phyloP scores from a whole-genome alignment of 2,888 invertebrate genomes.

The Bimastos eiseni region DNA sequence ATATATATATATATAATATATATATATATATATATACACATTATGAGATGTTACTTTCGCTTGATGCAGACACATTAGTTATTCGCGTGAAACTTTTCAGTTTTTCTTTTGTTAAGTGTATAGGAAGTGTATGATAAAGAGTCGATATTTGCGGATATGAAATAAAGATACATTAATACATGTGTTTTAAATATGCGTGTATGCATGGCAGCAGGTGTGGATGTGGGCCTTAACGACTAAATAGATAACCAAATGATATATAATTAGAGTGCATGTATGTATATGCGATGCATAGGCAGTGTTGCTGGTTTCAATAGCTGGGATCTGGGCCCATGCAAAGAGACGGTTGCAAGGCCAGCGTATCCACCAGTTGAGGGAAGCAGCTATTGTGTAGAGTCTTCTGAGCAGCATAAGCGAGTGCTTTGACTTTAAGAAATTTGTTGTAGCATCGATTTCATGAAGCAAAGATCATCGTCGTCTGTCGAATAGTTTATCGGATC shows the following conservation, averaged over 20 bases:
- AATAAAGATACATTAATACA: not conserved
- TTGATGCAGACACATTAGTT: not conserved
- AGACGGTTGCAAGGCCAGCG: not conserved
- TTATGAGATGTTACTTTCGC: too few relatives aligned
- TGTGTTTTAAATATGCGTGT: not conserved
- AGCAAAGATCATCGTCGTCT: not conserved
- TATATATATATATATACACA: not conserved
- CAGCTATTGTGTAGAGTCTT: not conserved
- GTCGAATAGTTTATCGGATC: not conserved
- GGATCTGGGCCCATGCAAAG: not conserved
- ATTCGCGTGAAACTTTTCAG: not conserved
- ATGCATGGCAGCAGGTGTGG: not conserved
- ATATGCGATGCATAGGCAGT: not conserved
- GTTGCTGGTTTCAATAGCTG: not conserved
- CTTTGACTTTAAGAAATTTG: not conserved
- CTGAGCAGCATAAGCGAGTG: not conserved
- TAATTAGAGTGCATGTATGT: not conserved
- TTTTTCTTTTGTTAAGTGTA: not conserved
- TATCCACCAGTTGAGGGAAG: not conserved
- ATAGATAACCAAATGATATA: slow-evolving; percentile 3
- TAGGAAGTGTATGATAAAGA: not conserved
- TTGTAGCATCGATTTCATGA: not conserved
- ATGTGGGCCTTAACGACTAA: not conserved
- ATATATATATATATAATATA: not conserved
- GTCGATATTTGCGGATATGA: not conserved